Conservation (phyloP, 2,888 invertebrate genomes). For the Meiosimyza platycephala region DNA sequence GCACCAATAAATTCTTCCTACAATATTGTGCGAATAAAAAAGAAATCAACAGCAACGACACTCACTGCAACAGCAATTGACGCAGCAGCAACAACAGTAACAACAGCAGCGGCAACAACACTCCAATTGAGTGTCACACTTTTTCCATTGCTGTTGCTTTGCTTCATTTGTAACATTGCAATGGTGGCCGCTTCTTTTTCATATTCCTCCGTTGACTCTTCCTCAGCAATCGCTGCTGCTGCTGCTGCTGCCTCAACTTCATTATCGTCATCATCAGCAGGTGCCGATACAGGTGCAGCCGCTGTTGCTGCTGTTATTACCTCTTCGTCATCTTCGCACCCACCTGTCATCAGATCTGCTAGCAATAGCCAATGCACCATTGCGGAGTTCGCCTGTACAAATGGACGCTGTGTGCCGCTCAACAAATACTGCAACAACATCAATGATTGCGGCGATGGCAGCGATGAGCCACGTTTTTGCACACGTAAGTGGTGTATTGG, state of each 20-base stretch:
- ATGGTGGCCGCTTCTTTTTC: conserved; percentile 17
- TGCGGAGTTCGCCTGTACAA: conserved; percentile 65
- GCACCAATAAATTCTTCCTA: conserved; percentile 14
- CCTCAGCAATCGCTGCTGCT: conserved; percentile 37
- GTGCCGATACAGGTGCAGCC: conserved; percentile 44
- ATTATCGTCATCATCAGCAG: conserved; percentile 35
- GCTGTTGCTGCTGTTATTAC: conserved; percentile 29
- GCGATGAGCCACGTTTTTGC: conserved; percentile 84
- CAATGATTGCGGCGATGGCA: conserved; percentile 84
- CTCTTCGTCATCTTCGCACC: conserved; percentile 37
- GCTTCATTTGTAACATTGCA: conserved; percentile 28
- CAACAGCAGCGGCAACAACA: conserved; percentile 29
- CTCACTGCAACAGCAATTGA: conserved; percentile 13
- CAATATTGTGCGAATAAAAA: conserved; percentile 35
- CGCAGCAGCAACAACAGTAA: conserved; percentile 18
- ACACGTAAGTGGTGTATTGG: conserved; percentile 76
- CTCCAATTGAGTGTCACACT: conserved; percentile 39
- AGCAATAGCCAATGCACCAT: conserved; percentile 58
- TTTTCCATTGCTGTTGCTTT: conserved; percentile 47
- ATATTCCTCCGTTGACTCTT: conserved; percentile 20
- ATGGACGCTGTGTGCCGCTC: conserved; percentile 69
- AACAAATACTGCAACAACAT: conserved; percentile 83
- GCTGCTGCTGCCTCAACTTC: conserved; percentile 40
- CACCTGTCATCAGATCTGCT: conserved; percentile 46
- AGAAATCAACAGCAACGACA: conserved; percentile 19